phyloP scores from a whole-genome alignment of 1,140 invertebrate species.

The Scaptodrosophila lebanonensis region DNA sequence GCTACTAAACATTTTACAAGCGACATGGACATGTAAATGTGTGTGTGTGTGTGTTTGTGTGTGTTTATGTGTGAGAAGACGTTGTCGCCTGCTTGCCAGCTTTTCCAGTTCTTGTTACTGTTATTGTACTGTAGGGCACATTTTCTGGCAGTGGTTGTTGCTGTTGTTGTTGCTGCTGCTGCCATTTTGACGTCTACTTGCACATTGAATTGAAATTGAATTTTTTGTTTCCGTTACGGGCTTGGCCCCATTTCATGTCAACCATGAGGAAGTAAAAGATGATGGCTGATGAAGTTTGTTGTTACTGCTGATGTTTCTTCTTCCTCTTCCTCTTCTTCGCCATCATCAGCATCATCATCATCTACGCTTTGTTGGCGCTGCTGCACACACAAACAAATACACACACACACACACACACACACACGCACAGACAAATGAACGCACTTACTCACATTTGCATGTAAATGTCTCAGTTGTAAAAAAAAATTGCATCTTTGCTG shows the following conservation, averaged over 20 bases:
- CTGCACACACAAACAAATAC: conserved; percentile 3
- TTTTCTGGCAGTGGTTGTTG: conserved; percentile 33
- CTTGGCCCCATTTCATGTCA: no score
- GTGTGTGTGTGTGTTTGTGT: conserved; percentile 11
- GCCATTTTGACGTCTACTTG: conserved; percentile 5
- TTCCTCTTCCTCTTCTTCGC: not conserved
- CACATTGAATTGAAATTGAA: conserved; percentile 20
- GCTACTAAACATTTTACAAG: conserved; percentile 29
- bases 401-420: conserved; percentile 4
- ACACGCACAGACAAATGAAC: conserved; percentile 3
- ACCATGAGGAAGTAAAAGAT: no score
- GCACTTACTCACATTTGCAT: conserved; percentile 1
- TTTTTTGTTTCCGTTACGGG: conserved; percentile 10
- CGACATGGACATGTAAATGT: conserved; percentile 45
- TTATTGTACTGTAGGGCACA: conserved; percentile 25
- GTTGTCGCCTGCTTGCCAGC: conserved; percentile 37
- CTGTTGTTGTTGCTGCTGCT: conserved; percentile 23
- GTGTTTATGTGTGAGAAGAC: conserved; percentile 11
- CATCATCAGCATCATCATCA: no score
- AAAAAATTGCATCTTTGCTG: conserved; percentile 8
- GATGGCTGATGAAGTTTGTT: conserved; percentile 8
- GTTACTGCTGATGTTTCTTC: not conserved
- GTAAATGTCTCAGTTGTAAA: not conserved
- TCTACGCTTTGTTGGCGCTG: conserved; percentile 13
- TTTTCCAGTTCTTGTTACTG: conserved; percentile 37